phyloP scores from a whole-genome alignment of 1,140 invertebrate species.

The Zaprionus vittiger region DNA sequence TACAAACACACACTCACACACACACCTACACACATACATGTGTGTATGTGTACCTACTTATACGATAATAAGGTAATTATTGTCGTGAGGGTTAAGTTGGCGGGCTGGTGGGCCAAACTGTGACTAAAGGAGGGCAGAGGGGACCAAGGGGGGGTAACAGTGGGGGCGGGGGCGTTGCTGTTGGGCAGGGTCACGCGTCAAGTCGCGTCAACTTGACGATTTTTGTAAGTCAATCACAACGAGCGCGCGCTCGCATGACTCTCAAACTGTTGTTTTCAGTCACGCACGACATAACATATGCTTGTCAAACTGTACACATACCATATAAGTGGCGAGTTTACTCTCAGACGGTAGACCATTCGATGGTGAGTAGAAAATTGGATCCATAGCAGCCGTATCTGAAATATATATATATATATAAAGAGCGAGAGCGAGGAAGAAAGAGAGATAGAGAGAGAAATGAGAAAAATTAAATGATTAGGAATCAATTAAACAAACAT shows the following conservation, averaged over 20 bases:
- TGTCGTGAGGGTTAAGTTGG: conserved; percentile 8
- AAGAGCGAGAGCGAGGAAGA: conserved; percentile 10
- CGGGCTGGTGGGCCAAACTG: background rate
- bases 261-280: conserved; percentile 29
- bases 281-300: background rate
- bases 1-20: conserved; percentile 8
- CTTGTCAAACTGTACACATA: conserved; percentile 80
- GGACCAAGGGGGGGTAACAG: background rate
- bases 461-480: conserved; percentile 58
- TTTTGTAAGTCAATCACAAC: conserved; percentile 25
- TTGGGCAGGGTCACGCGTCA: conserved; percentile 38
- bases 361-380: conserved; percentile 86
- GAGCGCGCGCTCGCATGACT: background rate
- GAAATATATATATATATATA: conserved; percentile 18
- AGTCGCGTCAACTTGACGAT: conserved; percentile 12
- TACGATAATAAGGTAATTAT: conserved; percentile 23
- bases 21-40: background rate
- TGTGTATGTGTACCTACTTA: background rate
- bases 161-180: conserved; percentile 5
- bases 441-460: conserved; percentile 12
- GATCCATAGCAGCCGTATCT: conserved; percentile 85
- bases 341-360: conserved; percentile 93
- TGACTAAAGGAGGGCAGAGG: background rate
- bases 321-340: conserved; percentile 94
- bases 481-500: conserved; percentile 80